Conservation (phyloP, 2,888 invertebrate species). For the Dynastes tityus region DNA sequence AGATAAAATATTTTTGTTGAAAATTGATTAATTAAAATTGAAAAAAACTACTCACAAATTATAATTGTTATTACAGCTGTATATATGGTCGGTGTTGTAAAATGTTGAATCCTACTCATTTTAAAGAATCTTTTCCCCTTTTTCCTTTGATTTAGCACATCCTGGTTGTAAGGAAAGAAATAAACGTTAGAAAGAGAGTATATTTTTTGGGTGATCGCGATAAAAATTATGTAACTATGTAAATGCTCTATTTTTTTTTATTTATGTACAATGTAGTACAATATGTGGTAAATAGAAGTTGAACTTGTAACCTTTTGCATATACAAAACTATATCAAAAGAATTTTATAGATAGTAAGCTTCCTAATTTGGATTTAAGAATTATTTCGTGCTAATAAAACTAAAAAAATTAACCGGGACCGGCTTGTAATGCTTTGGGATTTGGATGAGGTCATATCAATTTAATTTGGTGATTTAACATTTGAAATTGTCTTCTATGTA, state of each 20-base stretch:
- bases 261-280: background rate
- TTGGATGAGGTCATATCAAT: slow-evolving; percentile 34
- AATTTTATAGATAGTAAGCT: background rate
- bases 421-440: background rate
- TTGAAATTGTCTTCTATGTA: too few species aligned
- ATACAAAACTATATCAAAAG: background rate
- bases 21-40: background rate
- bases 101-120: background rate
- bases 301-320: slow-evolving; percentile 33
- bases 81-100: background rate
- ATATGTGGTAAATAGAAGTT: background rate
- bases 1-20: background rate
- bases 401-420: background rate
- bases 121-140: background rate
- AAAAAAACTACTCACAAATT: slow-evolving; percentile 5
- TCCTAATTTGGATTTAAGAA: slow-evolving; percentile 15
- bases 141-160: background rate
- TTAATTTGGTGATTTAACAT: background rate
- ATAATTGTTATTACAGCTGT: background rate
- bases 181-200: background rate
- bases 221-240: slow-evolving; percentile 13
- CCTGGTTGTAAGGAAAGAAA: background rate
- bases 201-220: background rate
- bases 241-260: slow-evolving; percentile 21
- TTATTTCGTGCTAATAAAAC: slow-evolving; percentile 14